Evolutionary conservation across 2,113 vertebrate genomes (phyloP), one percentile per base, ranked within the genome.

Genomic region (Oenanthe oenanthe): DNA sequence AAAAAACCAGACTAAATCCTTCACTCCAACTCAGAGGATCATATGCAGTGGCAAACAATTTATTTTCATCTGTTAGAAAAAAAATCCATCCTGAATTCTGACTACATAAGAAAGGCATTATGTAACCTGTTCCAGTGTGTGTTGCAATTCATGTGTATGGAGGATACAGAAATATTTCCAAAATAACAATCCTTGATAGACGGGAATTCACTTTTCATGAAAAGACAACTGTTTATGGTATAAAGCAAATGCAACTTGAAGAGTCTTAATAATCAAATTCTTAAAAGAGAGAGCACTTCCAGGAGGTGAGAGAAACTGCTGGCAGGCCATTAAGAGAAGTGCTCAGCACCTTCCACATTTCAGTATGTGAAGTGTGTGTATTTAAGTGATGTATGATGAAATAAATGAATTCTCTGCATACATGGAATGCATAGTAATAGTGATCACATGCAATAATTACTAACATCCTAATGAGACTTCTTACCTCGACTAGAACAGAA

Each of bases 331-430:
- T 70, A 92, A 85, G 22, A 68, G 31, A 91, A 83, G 42, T 73
- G 34, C 45, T 26, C 26, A 48, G 65, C 48, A 60, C 61, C 28
- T 75, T 90, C 34, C 56, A 63, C 32, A 74, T 29, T 88, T 90
- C 42, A 61, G 31, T 50, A 28, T 26, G 48, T 75, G 20, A 85
- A 88, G 75, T 60, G 34, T 60, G 57, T 42, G 45, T 57, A 66
- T 89, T 93, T 78, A 93, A 80, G 51, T 56, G 77, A 74, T 20
- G 72, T 28, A 86, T 43, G 53, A 91, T 19, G 48, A 88, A 87
- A 91, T 28, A 20, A 77, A 58, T 7, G 13, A 50, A 43, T 74
- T 60, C 60, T 80, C 74, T 72, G 31, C n/a, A 57, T 71, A 47
- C 29, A 18, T 66, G 78, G 72, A 87, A 92, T 38, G 40, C 66